Evolutionary conservation across 2,797 vertebrate species (phyloP), one percentile per base, ranked within the genome.

Genomic region (Malurus leucopterus): DNA sequence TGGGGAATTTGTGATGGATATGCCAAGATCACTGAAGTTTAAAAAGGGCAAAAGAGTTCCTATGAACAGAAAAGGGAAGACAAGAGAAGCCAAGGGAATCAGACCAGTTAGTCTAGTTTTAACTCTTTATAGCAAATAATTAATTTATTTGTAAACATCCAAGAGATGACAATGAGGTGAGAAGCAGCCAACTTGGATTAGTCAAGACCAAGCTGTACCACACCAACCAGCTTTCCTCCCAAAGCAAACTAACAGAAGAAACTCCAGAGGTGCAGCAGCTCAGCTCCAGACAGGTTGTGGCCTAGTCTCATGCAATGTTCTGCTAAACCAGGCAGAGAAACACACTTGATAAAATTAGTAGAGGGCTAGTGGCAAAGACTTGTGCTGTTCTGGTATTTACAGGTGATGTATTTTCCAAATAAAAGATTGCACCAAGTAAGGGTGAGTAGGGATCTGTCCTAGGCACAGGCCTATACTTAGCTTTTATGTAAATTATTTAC

Each of bases 401-500:
- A 54, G 24, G 30, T 18, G 30, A 58, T 67, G 84, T 12, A 29
- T 85, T 67, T 74, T 72, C 82, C 38, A 49, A 43, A 41, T 32
- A 20, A 81, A 84, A 72, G 51, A 44, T 30, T 70, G 19, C n/a
- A 49, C 1, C 1, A 55, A 34, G n/a, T 16, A 44, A 86, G 27
- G 14, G 55, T 36, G 55, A 75, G 55, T n/a, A 59, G 46, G 76
- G 44, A 86, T 70, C 73, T 4, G 1, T 44, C 40, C 51, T 2
- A 8, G 61, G 38, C 22, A 75, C 36, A 36, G 32, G 30, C 14
- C 49, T 2, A 0, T 38, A 34, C 41, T 29, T 0, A 1, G 65
- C 7, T 75, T 91, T 88, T 63, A 17, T 62, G 57, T 44, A 72
- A 93, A 81, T 80, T 51, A 63, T 65, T 77, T 81, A 53, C 46